Conservation (phyloP, 2,888 invertebrate species). For the Andrena camellia region DNA sequence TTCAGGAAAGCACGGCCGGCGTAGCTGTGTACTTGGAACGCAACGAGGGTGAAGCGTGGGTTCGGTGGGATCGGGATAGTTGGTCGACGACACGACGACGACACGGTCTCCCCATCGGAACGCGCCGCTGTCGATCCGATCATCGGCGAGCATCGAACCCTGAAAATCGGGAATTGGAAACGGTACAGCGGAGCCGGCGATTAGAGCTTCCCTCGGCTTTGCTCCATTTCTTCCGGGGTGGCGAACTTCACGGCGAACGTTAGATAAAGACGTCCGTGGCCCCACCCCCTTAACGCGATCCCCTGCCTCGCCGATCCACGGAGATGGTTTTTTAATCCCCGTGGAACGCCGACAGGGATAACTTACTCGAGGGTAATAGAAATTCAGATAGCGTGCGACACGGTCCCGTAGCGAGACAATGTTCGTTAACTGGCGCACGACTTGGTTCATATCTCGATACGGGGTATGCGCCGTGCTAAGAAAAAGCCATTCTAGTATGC, state of each 20-base stretch:
- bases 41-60: conserved; percentile 46
- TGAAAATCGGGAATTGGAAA: conserved; percentile 50
- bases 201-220: conserved; percentile 36
- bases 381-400: conserved; percentile 39
- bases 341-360: conserved; percentile 30
- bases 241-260: conserved; percentile 19
- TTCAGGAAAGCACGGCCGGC: conserved; percentile 70
- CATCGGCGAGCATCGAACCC: conserved; percentile 56
- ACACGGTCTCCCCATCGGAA: conserved; percentile 3
- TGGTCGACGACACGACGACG: conserved; percentile 31
- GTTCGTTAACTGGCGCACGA: conserved; percentile 11
- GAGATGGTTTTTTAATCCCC: conserved; percentile 53
- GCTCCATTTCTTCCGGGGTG: conserved; percentile 41
- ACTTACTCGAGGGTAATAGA: conserved; percentile 44
- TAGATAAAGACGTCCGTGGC: conserved; percentile 45
- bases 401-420: conserved; percentile 1
- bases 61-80: conserved; percentile 11
- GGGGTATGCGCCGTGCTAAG: too few relatives aligned
- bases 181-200: conserved; percentile 32
- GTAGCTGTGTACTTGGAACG: conserved; percentile 68
- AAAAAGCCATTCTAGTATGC: too few relatives aligned
- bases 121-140: conserved; percentile 48
- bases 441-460: background rate
- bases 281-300: conserved; percentile 28
- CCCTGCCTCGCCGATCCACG: conserved; percentile 26